phyloP scores from a whole-genome alignment of 2,888 invertebrate genomes.

The Philhelius pedissequus region DNA sequence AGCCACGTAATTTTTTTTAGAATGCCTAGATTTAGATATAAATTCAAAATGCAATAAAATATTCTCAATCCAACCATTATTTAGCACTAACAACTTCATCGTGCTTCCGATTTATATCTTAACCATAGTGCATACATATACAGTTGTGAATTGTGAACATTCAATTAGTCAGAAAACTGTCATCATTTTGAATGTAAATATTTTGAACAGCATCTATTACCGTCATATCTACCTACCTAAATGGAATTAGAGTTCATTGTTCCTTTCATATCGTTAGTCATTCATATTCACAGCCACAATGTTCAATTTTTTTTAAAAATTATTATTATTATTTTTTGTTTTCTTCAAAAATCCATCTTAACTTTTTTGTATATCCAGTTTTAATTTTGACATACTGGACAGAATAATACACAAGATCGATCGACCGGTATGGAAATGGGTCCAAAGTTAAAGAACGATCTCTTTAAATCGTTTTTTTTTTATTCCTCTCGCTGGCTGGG shows the following conservation, averaged over 20 bases:
- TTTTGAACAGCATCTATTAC: neutral
- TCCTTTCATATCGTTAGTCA: neutral
- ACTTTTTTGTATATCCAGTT: neutral
- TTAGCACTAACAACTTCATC: neutral
- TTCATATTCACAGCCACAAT: neutral
- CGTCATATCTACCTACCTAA: neutral
- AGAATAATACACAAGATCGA: neutral
- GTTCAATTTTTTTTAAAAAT: neutral
- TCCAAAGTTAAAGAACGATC: constrained; percentile 10
- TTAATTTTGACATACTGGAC: neutral
- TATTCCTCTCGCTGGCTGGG: neutral
- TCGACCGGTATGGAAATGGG: neutral
- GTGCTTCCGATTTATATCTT: constrained; percentile 6
- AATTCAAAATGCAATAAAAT: neutral
- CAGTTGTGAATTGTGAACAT: neutral
- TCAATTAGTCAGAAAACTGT: neutral
- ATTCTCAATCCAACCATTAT: neutral
- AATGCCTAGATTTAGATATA: neutral
- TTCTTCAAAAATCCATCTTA: neutral
- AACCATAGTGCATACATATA: neutral
- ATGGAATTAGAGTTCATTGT: constrained; percentile 11
- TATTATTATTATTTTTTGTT: neutral
- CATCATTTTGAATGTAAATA: neutral
- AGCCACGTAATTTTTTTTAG: no score
- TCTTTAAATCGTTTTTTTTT: neutral